Conservation (phyloP, 2,113 vertebrate species). For the Lipophrys pholis region DNA sequence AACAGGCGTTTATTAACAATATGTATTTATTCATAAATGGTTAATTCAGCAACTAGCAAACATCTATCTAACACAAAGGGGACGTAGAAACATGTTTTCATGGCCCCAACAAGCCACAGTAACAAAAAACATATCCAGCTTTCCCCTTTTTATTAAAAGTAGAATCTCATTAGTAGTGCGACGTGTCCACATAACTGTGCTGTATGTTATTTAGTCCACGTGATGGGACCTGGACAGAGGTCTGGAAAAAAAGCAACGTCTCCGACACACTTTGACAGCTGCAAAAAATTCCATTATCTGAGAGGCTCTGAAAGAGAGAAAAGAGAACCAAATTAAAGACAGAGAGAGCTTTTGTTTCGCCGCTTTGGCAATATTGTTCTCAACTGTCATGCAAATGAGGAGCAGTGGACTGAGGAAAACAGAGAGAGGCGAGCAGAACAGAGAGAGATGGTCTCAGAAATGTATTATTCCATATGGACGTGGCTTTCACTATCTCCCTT, state of each 20-base stretch:
- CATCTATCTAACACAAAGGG: no score
- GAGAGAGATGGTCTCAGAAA: slow-evolving; percentile 30
- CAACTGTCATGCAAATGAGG: slow-evolving; percentile 71
- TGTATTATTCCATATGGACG: slow-evolving; percentile 25
- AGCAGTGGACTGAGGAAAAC: slow-evolving; percentile 49
- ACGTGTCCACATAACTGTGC: no score
- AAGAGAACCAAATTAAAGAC: slow-evolving; percentile 54
- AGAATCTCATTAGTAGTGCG: no score
- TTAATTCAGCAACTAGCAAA: no score
- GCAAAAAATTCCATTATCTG: slow-evolving; percentile 32
- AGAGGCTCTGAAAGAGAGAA: slow-evolving; percentile 46
- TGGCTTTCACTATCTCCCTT: background rate
- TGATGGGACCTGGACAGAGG: slow-evolving; percentile 8
- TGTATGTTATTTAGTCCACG: background rate
- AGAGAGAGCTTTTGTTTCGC: slow-evolving; percentile 55
- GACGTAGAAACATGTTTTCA: no score
- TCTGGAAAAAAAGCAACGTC: background rate
- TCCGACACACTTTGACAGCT: slow-evolving; percentile 31
- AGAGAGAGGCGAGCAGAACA: slow-evolving; percentile 17
- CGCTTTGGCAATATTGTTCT: slow-evolving; percentile 60
- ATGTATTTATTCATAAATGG: no score
- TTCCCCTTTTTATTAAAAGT: no score
- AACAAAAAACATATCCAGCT: no score
- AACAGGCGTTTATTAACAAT: no score
- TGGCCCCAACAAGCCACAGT: no score